Base-by-base conservation (phyloP, 2,797 vertebrate species). In the Propithecus deckenii region DNA sequence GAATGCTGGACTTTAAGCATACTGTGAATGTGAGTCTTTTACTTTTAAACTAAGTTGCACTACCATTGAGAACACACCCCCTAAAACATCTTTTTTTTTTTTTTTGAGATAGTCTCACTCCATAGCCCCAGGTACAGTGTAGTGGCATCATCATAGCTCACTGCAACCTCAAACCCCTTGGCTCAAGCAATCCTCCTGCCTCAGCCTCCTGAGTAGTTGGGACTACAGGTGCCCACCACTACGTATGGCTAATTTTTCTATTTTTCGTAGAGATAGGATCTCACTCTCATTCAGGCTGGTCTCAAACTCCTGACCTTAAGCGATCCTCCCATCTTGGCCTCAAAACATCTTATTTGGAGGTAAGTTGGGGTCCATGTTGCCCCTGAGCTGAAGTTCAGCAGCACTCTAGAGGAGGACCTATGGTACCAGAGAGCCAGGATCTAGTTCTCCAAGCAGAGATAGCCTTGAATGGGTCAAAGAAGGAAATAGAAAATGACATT, bases 1-100 rank as follows among this genome's bases (percentile, higher is more conserved):
- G 32, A 93, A 30, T 69, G 9, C 25, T 94, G 28, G 3, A 76
- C 78, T 86, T 95, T 38, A 67, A 83, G 20, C 69, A 89, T 14
- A 48, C 3, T 65, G 57, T 71, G n/a, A 91, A 61, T 38, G 13
- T 25, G 38, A 85, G 25, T 69, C 43, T 86, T 83, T 46, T 63
- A 38, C 57, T 94, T 97, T 95, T 89, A 85, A 92, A 89, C 41
- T 74, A 65, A 90, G n/a, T 4, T 76, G n/a, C 25, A 55, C 25
- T 72, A 76, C 12, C 14, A 50, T n/a, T 86, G 43, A 59, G 28
- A 86, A 89, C 0, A 88, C 0, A 65, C 48, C 4, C n/a, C n/a
- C 41, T 50, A 72, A 9, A 50, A 50, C 48, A 50, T 52, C 15
- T 52, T 52, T 52, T 61, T 63, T 63, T 65, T 63, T 63, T 63